Conservation (phyloP, 2,113 vertebrate species). For the rabbit (Oryctolagus cuniculus) region mOryCun1.1 NC_091440.1:100365001-100365500, state of each 20-base stretch:
- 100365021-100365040: background rate
- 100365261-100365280: background rate
- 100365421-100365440: background rate
- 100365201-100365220: background rate
- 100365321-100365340: background rate
- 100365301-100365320: background rate
- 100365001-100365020: background rate
- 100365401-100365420: background rate
- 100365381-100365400: background rate
- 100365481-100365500: background rate
- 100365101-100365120: background rate
- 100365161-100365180: background rate
- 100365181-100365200: background rate
- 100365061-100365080: background rate
- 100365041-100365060: constrained; percentile 21
- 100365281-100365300: background rate
- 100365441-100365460: background rate
- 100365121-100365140: background rate
- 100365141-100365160: background rate
- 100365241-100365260: background rate
- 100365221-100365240: background rate
- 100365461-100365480: background rate
- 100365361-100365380: background rate
- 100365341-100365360: background rate
- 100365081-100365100: background rate